A percentile compares a stretch with the other conserved stretches of the same genome.
Conservation (phyloP, 2,113 vertebrate species). For the Megalops atlanticus region DNA sequence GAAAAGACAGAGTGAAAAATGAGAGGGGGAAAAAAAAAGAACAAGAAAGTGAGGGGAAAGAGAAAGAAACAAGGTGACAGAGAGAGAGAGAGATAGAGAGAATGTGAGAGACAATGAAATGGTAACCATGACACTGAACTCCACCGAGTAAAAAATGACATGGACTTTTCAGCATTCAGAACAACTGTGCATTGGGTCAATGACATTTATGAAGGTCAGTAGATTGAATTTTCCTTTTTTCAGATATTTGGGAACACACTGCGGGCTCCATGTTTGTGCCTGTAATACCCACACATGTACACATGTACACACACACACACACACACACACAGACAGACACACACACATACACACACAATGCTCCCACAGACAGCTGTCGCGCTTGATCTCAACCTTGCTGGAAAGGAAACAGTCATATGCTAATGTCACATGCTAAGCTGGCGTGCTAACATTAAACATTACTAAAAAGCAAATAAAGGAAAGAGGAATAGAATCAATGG, state of each 20-base stretch:
- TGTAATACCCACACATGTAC: not conserved
- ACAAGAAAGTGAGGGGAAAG: no score
- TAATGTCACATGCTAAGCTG: not conserved
- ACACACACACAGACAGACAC: not conserved
- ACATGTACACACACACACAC: not conserved
- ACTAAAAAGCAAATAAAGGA: not conserved
- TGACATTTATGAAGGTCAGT: no score
- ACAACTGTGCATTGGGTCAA: no score
- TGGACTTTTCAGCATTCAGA: not conserved
- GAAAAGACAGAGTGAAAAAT: not conserved
- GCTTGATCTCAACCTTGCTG: no score
- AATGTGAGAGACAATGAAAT: not conserved
- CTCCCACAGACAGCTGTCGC: no score
- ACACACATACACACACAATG: not conserved
- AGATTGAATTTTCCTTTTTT: no score
- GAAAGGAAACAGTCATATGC: no score
- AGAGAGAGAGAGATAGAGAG: not conserved
- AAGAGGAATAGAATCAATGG: not conserved
- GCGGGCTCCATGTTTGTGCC: no score
- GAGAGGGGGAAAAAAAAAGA: not conserved
- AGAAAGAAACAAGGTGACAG: not conserved
- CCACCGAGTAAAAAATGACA: not conserved
- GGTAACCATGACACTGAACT: no score
- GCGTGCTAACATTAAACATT: not conserved
- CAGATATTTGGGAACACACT: no score